Base-by-base conservation (phyloP, 2,797 vertebrate species). In the Falco concolor region DNA sequence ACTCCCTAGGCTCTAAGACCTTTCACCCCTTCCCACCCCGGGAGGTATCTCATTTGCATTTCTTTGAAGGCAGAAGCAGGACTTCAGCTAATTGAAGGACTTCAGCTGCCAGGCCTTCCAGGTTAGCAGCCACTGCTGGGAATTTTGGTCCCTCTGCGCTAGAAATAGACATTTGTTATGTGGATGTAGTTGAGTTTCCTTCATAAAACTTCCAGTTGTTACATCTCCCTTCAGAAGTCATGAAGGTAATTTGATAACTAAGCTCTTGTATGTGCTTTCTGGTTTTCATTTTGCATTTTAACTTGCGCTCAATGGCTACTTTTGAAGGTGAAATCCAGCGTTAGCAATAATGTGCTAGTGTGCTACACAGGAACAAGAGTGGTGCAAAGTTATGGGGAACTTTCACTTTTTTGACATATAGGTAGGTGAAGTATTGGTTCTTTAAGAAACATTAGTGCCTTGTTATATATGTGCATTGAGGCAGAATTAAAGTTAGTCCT, bases 401-500 rank as follows among this genome's bases (percentile, higher is more conserved):
- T 68, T 75, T 9, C 4, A 18, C 56, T 70, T 80, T 59, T 81
- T 59, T 69, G 40, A 10, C 1, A 0, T 64, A 24, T 10, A 73
- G 65, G 40, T 42, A 69, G 38, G 38, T 64, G 61, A 84, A 49
- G 42, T 84, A 28, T 44, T 84, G 42, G 45, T 59, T 90, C 73
- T 95, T 92, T 36, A 73, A 68, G 84, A 70, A 86, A 56, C 28
- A 9, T 65, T 86, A 65, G 40, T 78, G 76, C 45, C 47, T 90
- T 75, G 82, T 92, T 95, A 69, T 38, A 12, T 81, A 8, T 56
- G 52, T 90, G 70, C 80, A 50, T 65, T 0, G 30, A 86, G 59
- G 87, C 79, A 81, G 90, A 95, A 86, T 81, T 83, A 67, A 92
- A 84, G 76, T 83, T 87, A 90, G 74, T 75, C 63, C 82, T 73